Evolutionary conservation across 2,797 vertebrate genomes (phyloP), one percentile per base, ranked within the genome.

Genomic region (Melanogrammus aeglefinus): DNA sequence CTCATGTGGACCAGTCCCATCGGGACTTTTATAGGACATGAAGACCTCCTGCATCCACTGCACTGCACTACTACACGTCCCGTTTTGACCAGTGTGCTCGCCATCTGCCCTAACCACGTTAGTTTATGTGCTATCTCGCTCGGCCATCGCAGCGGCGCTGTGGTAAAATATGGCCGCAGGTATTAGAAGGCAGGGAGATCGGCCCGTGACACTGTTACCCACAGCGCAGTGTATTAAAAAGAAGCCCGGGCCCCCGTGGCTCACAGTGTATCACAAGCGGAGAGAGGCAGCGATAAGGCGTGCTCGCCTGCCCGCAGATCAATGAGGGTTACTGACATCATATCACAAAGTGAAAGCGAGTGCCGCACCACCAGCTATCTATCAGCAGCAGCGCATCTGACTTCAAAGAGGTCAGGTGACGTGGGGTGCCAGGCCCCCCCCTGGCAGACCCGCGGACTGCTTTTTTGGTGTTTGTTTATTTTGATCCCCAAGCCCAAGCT

Each of bases 301-400:
- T 94, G 87, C 93, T 95, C 94, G 95, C 94, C 93, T 91, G 93
- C 94, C 95, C 92, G 94, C 93, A 94, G 96, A 97, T 97, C 96
- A 97, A 97, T 98, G 97, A 95, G 97, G 97, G 97, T 97, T 97
- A 97, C 96, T 96, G 97, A 96, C 96, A 97, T 97, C 96, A 96
- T 98, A 97, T 97, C 96, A 96, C 96, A 96, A 94, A 96, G 96
- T 96, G 95, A 97, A 96, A 95, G 96, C 93, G 92, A 96, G 94
- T 93, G 94, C 94, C 95, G 96, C 95, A 95, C 94, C 94, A 92
- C 93, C 85, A 93, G 95, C 94, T 94, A 92, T 97, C 96, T 97
- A 97, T 98, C 96, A 96, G 96, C 95, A 96, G 96, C 95, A 90
- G 88, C 51, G 76, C 84, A 91, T 92, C 86, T 79, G 86, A 92